Percentiles rank a stretch among this genome's conserved stretches.
These are phyloP conservation scores for Melitaea cinxia DNA, from an alignment of 1,140 invertebrate species.

Conservation along the genomic window DNA sequence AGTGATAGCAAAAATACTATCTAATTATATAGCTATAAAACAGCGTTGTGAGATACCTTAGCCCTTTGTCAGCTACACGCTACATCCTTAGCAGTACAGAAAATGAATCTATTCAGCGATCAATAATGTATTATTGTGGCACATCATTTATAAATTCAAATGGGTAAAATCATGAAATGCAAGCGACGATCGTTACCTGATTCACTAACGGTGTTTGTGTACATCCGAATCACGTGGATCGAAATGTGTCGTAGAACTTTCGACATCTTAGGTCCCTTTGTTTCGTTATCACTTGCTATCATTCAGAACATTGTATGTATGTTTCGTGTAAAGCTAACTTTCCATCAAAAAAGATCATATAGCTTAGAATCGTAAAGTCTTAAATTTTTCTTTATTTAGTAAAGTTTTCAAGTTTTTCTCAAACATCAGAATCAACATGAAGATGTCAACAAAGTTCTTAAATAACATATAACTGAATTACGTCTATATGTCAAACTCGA, in stretches of 20 bases:
- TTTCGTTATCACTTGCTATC: neutral
- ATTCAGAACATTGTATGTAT: neutral
- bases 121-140: slow-evolving; percentile 24
- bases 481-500: no score
- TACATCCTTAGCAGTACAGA: slow-evolving; percentile 1
- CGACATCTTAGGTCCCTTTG: slow-evolving; percentile 10
- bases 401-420: no score
- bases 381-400: no score
- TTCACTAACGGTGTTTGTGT: slow-evolving; percentile 34
- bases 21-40: no score
- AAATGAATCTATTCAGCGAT: slow-evolving; percentile 11
- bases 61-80: slow-evolving; percentile 4
- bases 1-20: no score
- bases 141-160: slow-evolving; percentile 44
- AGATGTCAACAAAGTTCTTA: no score
- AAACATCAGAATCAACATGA: no score
- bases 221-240: slow-evolving; percentile 38
- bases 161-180: slow-evolving; percentile 32
- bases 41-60: neutral
- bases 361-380: no score
- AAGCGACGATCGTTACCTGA: slow-evolving; percentile 32
- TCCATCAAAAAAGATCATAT: no score
- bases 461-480: no score
- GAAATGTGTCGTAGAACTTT: slow-evolving; percentile 33
- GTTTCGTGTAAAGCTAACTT: no score